Evolutionary conservation across 2,113 vertebrate genomes (phyloP), one percentile per base, ranked within the genome.

Genomic region (Oreocharis arfaki): DNA sequence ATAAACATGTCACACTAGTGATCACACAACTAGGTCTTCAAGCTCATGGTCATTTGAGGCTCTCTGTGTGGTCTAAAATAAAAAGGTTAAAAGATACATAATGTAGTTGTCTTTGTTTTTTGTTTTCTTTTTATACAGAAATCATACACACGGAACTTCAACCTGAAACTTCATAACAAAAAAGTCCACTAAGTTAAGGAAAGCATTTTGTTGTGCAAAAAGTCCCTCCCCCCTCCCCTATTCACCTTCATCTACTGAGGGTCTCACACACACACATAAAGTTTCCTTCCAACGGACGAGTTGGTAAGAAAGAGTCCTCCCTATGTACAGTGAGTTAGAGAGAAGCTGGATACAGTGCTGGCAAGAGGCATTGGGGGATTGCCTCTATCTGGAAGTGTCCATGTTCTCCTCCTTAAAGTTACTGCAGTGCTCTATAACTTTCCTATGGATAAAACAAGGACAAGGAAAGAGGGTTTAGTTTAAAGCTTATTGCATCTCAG

Each of bases 391-490:
- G 94, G 98, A 99, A 16, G 99, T 99, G 96, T 99, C 99, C 99
- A 99, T 99, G 91, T 98, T 99, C 97, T 99, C 99, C 86, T 99
- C 99, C 97, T 99, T 99, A 98, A 99, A 99, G 98, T 97, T 99
- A 97, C 98, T 98, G 98, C 99, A 99, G 93, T 99, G 99, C 94
- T 99, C 99, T 96, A 99, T 99, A 89, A 99, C 99, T 98, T 99
- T 99, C 96, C 99, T 99, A 98, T 33, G 93, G 94, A 93, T 87
- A 95, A 90, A 69, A 90, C 59, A 90, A 84, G 76, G 85, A 95
- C 74, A 94, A 77, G 89, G 91, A 91, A 32, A 95, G 37, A 33
- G 11, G 65, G 55, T 90, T 86, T 56, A 97, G 95, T 94, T 56
- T 65, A 68, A 73, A 82, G 50, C 92, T 92, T 47, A 46, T 8